Conservation (phyloP, 2,888 invertebrate genomes). For the Morpho helenor region DNA sequence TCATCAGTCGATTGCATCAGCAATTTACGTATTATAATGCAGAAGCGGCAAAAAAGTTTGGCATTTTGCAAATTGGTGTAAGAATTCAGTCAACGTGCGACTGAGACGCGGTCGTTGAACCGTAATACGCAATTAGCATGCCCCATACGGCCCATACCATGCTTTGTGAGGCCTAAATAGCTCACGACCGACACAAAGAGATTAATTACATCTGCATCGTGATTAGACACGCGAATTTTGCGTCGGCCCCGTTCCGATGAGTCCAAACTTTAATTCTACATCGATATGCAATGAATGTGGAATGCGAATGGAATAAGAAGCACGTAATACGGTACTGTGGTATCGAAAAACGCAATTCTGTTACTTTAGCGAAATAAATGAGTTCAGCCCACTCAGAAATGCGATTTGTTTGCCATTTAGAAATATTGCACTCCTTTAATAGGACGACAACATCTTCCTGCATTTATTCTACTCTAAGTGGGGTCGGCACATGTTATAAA, state of each 20-base stretch:
- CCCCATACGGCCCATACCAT: conserved; percentile 64
- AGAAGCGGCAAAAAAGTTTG: conserved; percentile 36
- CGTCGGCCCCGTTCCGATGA: conserved; percentile 19
- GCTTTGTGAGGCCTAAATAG: conserved; percentile 68
- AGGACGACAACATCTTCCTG: no score
- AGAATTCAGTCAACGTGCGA: conserved; percentile 51
- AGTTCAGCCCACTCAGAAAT: no score
- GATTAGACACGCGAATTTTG: conserved; percentile 33
- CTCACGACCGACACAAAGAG: conserved; percentile 55
- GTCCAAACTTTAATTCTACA: conserved; percentile 4
- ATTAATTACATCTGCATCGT: conserved; percentile 61
- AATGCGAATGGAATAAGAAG: conserved; percentile 4
- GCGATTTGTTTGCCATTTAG: no score
- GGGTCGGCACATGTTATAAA: no score
- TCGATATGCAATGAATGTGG: conserved; percentile 11
- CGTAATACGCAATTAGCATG: conserved; percentile 77
- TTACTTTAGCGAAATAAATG: conserved; percentile 4
- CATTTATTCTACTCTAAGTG: no score
- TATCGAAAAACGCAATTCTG: conserved; percentile 8
- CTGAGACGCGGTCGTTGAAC: conserved; percentile 64
- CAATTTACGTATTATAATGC: conserved; percentile 11
- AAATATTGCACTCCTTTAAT: no score
- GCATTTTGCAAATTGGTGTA: conserved; percentile 63
- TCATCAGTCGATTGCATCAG: conserved; percentile 6
- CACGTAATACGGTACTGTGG: neutral